Base-by-base conservation (phyloP, 2,888 invertebrate genomes). In the Julus scanicus region DNA sequence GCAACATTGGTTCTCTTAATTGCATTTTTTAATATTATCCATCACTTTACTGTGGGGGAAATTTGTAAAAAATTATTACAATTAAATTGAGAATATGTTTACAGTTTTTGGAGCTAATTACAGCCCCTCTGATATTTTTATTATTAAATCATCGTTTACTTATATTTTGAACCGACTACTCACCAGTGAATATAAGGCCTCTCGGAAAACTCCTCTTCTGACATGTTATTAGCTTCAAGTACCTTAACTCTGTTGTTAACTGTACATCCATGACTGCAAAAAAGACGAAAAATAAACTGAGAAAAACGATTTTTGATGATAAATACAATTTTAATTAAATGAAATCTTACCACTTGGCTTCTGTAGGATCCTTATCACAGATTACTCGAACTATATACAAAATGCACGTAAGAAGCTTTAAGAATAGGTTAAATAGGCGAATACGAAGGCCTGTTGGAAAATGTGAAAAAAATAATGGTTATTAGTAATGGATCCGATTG, bases 341-440 rank as follows among this genome's bases (percentile, higher is more conserved):
- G 13, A 4, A 44, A 40, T 71, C 95, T 95, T 93, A 97, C 97
- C 97, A 97, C 92, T 96, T 94, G 91, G 97, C 97, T 91, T 95
- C 95, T 90, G 96, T 96, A 89, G 97, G 97, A 93, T 97, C 95
- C 92, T 94, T 95, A 94, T 98, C 98, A 91, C 96, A 95, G 92
- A 97, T 95, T 90, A 98, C 98, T 91, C 98, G 95, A 92, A 97
- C 95, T 93, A 98, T 97, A 93, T 99, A 99, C 92, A 99, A 95
- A 93, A 98, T 95, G 94, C 99, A 99, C 93, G 98, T 97, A 93
- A 99, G 94, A 91, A 99, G 94, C 94, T 99, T 99, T 94, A 99
- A 97, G 94, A 98, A 95, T 93, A 99, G 94, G 94, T 99, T 99
- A 91, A 98, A 98, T 93, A 98, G 96, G 92, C 99, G 96, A 94